phyloP scores from a whole-genome alignment of 2,888 invertebrate species.

The Gnatocerus cornutus region DNA sequence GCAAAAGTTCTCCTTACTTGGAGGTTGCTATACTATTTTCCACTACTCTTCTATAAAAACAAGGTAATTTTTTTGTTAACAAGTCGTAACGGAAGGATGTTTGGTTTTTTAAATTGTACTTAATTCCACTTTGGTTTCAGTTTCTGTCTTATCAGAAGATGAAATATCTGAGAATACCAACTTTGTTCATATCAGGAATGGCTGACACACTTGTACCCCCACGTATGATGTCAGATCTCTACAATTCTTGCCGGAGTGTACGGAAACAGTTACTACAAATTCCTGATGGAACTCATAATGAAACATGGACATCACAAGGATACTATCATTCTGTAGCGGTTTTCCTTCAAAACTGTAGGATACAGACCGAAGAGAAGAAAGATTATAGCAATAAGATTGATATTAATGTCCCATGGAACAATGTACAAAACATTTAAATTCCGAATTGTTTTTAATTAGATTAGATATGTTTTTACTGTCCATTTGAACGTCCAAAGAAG shows the following conservation, averaged over 20 bases:
- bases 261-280: slow-evolving; percentile 86
- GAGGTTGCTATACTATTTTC: slow-evolving; percentile 83
- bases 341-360: slow-evolving; percentile 71
- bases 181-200: slow-evolving; percentile 90
- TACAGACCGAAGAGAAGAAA: slow-evolving; percentile 59
- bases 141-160: slow-evolving; percentile 85
- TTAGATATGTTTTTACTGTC: slow-evolving; percentile 8
- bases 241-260: slow-evolving; percentile 82
- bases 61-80: slow-evolving; percentile 76
- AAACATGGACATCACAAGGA: slow-evolving; percentile 93
- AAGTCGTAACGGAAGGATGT: too few species aligned
- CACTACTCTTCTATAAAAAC: slow-evolving; percentile 91
- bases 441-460: neutral
- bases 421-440: slow-evolving; percentile 59
- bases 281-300: slow-evolving; percentile 92
- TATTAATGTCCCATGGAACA: slow-evolving; percentile 58
- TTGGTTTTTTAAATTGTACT: too few species aligned
- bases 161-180: slow-evolving; percentile 81
- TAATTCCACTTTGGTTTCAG: slow-evolving; percentile 69
- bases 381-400: slow-evolving; percentile 57
- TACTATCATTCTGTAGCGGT: slow-evolving; percentile 79
- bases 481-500: slow-evolving; percentile 34
- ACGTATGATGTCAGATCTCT: slow-evolving; percentile 89
- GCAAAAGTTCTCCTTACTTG: slow-evolving; percentile 87
- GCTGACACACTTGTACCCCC: slow-evolving; percentile 93